Evolutionary conservation across 2,797 vertebrate genomes (phyloP), one percentile per base, ranked within the genome.

Genomic region (Platalea minor): DNA sequence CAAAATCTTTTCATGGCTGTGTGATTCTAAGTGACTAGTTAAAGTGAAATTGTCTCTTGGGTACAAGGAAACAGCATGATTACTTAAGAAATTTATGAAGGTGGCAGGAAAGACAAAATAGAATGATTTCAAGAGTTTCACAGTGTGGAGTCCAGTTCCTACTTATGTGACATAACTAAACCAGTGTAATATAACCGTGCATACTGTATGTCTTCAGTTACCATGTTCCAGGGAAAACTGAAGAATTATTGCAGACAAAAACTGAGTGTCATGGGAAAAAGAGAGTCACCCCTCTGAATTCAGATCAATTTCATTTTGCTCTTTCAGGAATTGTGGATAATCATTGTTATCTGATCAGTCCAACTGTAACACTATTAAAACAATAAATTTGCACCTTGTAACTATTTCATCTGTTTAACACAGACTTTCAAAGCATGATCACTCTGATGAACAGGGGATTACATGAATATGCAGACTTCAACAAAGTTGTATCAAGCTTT

Each of bases 381-480:
- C 5, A 79, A 5, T 72, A 86, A 65, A 84, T 91, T 69, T 86
- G 39, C 61, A 88, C 23, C 28, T 83, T 93, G 59, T 75, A 78
- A 61, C 21, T 86, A 39, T 92, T 93, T 79, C n/a, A 81, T 91
- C 57, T 61, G 18, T 72, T 85, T 89, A 92, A 60, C 28, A 65
- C 26, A 68, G 56, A 89, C 80, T 72, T 94, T 91, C 46, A 83
- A 85, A 93, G 68, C 53, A 59, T 61, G 78, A 92, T 82, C 81
- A 87, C 35, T 88, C 48, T 75, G 70, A 75, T 92, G 64, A 96
- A 46, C 77, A 85, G 83, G 64, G 41, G 45, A 92, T 93, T 83
- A 83, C 64, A 94, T 91, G 48, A 96, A 96, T 93, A 96, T 89
- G 82, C 85, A 93, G 68, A 68, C 75, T 37, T 78, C 76, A 83